phyloP scores from a whole-genome alignment of 2,797 vertebrate genomes.

The Poeciliopsis paucimaculata region DNA sequence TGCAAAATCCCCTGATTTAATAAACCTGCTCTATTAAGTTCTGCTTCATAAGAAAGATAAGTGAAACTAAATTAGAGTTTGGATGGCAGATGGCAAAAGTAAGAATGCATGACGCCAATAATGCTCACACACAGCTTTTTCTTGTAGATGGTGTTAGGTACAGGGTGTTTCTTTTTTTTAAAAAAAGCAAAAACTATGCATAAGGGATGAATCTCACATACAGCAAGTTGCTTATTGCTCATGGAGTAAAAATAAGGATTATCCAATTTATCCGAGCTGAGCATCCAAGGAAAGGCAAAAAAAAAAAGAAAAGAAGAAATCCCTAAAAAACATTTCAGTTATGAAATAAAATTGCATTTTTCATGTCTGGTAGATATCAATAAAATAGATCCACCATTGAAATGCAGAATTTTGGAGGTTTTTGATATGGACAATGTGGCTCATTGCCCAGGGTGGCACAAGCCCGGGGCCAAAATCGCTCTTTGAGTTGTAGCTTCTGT shows the following conservation, averaged over 20 bases:
- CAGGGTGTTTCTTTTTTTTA: constrained; percentile 18
- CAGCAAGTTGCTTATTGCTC: constrained; percentile 34
- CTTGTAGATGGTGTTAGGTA: constrained; percentile 27
- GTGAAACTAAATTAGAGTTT: constrained; percentile 78
- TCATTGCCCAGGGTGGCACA: not conserved
- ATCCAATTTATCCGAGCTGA: constrained; percentile 31
- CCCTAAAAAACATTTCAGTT: constrained; percentile 9
- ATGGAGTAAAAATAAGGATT: constrained; percentile 43
- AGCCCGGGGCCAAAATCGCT: not conserved
- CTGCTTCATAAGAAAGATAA: constrained; percentile 73
- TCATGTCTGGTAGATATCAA: not conserved
- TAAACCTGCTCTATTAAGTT: constrained; percentile 75
- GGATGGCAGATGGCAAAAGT: constrained; percentile 76
- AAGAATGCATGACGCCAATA: constrained; percentile 52
- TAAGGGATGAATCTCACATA: constrained; percentile 35
- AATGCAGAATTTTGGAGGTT: not conserved
- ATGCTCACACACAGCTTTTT: constrained; percentile 42
- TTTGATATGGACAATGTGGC: not conserved
- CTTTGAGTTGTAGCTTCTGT: not conserved
- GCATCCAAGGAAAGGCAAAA: constrained; percentile 27
- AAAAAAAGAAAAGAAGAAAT: not conserved
- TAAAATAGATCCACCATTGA: not conserved
- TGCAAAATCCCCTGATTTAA: constrained; percentile 73
- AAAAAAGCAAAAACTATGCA: constrained; percentile 9
- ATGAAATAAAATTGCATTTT: not conserved